Evolutionary conservation across 2,797 vertebrate species (phyloP).

Genomic region (Epinephelus awoara): DNA sequence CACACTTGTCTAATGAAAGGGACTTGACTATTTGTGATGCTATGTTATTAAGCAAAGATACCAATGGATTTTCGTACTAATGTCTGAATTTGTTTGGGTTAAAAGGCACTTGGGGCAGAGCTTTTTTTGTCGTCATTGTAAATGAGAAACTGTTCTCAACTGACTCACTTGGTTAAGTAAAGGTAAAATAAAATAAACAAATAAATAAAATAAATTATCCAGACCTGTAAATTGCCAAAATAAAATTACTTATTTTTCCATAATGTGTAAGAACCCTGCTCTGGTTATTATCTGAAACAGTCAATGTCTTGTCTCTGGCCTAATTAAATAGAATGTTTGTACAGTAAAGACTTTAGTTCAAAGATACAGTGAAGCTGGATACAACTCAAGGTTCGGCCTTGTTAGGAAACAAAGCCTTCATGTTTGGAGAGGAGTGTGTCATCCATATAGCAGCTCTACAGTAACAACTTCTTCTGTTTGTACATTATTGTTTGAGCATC

Average conservation of each 20-base stretch:
- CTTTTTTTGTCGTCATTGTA: neutral
- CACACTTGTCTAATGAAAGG: too few species aligned
- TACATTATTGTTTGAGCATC: conserved; percentile 3
- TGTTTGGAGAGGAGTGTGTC: neutral
- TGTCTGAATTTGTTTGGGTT: too few species aligned
- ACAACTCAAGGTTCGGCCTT: neutral
- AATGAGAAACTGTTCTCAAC: too few species aligned
- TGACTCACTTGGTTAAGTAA: too few species aligned
- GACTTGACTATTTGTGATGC: neutral
- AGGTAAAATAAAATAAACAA: too few species aligned
- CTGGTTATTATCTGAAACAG: neutral
- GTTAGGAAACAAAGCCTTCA: conserved; percentile 5
- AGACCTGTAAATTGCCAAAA: too few species aligned
- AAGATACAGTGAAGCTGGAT: neutral
- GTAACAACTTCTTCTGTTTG: neutral
- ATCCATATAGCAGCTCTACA: neutral
- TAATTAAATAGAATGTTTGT: conserved; percentile 2
- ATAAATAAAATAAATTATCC: too few species aligned
- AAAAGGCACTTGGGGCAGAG: neutral
- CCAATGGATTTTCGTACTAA: too few species aligned
- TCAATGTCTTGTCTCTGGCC: neutral
- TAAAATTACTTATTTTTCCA: too few species aligned
- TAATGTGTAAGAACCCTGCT: neutral
- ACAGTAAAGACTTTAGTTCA: neutral
- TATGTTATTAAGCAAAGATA: too few species aligned